These are phyloP conservation scores for Lasioglossum pauxillum DNA, from an alignment of 2,888 invertebrate species.

Conservation along the genomic window DNA sequence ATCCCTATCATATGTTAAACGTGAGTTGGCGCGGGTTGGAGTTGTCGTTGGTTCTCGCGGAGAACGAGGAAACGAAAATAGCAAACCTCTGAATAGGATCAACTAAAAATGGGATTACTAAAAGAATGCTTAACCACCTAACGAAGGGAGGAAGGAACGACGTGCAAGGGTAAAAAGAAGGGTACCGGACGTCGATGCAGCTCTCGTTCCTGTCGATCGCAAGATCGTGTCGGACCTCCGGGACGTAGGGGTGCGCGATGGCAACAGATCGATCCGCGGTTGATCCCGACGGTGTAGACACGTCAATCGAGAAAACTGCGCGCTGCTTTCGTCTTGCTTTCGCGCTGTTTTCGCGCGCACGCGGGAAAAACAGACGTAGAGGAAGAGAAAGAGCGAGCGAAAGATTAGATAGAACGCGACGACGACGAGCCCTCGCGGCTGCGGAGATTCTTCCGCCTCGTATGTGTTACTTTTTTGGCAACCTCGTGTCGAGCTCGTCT, in stretches of 20 bases:
- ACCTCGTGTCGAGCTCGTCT: not conserved
- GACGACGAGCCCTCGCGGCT: not conserved
- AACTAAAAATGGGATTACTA: not conserved
- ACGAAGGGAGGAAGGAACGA: slow-evolving; percentile 37
- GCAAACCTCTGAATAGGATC: not conserved
- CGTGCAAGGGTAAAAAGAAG: slow-evolving; percentile 14
- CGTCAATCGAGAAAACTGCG: slow-evolving; percentile 29
- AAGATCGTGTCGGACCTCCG: not conserved
- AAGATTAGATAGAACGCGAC: not conserved
- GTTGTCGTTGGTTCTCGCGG: slow-evolving; percentile 42
- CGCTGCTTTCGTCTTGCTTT: not conserved
- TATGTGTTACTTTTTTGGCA: not conserved
- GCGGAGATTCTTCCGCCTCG: not conserved
- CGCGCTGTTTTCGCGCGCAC: not conserved
- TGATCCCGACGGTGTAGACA: slow-evolving; percentile 7
- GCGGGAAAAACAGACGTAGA: not conserved
- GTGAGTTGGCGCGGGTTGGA: slow-evolving; percentile 50
- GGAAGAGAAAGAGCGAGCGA: slow-evolving; percentile 34
- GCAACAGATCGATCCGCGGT: not conserved
- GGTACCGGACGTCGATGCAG: slow-evolving; percentile 14
- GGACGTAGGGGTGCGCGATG: not conserved
- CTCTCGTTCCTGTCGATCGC: not conserved
- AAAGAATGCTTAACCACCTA: slow-evolving; percentile 53
- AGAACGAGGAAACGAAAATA: slow-evolving; percentile 23
- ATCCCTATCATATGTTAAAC: slow-evolving; percentile 59